Percentiles rank a stretch among this genome's conserved stretches.
phyloP scores from a whole-genome alignment of 2,888 invertebrate species.

The Parapristionchus giblindavisi region DNA sequence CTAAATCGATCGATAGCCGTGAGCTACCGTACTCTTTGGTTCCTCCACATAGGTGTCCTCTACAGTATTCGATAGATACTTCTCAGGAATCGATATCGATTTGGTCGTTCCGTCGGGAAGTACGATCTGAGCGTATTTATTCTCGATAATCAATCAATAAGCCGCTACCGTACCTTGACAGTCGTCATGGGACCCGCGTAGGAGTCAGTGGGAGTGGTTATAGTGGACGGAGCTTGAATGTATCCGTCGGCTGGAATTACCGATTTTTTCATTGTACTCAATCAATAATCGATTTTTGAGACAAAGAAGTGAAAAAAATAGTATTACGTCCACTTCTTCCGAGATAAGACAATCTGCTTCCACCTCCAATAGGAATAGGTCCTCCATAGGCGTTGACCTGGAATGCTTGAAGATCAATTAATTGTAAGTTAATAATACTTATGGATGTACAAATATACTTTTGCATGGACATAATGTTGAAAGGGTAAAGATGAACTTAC shows the following conservation, averaged over 20 bases:
- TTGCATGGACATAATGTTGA: too few species aligned
- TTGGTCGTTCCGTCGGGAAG: conserved; percentile 7
- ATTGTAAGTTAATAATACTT: background rate
- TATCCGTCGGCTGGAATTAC: conserved; percentile 2
- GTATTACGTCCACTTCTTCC: background rate
- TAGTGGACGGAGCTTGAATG: background rate
- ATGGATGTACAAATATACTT: too few species aligned
- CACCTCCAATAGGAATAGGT: background rate
- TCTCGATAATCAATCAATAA: background rate
- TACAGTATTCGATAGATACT: conserved; percentile 10
- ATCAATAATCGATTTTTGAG: background rate
- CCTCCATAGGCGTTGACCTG: background rate
- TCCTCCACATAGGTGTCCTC: conserved; percentile 2
- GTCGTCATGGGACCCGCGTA: conserved; percentile 25
- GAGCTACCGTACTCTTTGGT: background rate
- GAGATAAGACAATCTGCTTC: background rate
- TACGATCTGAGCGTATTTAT: background rate
- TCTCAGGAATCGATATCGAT: background rate
- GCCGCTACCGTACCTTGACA: background rate
- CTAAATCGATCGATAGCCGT: too few species aligned
- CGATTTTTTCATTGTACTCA: background rate
- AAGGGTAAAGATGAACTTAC: too few species aligned
- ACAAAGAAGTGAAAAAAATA: too few species aligned
- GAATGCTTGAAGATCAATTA: background rate
- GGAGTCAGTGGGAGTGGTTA: background rate